phyloP scores from a whole-genome alignment of 1,140 invertebrate species.

The Littorina saxatilis region DNA sequence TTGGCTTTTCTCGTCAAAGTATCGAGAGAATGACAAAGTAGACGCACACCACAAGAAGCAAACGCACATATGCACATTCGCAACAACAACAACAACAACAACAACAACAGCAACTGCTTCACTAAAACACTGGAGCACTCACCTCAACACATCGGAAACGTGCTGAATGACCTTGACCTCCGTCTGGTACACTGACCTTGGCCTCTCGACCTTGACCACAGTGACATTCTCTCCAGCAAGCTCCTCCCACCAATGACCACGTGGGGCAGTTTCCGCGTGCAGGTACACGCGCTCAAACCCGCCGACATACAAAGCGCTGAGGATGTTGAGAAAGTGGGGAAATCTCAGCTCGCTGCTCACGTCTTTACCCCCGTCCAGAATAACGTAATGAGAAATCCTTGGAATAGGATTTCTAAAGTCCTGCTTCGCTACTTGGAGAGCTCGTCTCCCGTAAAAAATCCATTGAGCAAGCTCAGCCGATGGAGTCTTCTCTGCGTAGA shows the following conservation, averaged over 20 bases:
- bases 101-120: no score
- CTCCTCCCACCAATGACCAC: slow-evolving; percentile 32
- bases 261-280: slow-evolving; percentile 27
- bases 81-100: no score
- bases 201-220: slow-evolving; percentile 17
- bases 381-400: slow-evolving; percentile 32
- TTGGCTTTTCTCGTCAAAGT: no score
- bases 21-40: no score
- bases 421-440: background rate
- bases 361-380: background rate
- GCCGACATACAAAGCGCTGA: slow-evolving; percentile 34
- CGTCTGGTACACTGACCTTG: slow-evolving; percentile 4
- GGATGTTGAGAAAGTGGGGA: slow-evolving; percentile 24
- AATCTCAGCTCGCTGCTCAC: background rate
- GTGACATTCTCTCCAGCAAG: slow-evolving; percentile 34
- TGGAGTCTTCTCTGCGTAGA: background rate
- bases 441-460: slow-evolving; percentile 29
- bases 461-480: slow-evolving; percentile 36
- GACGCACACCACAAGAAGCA: no score
- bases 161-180: background rate
- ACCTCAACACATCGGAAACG: slow-evolving; percentile 6
- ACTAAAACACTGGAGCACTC: no score
- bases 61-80: no score
- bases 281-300: slow-evolving; percentile 26
- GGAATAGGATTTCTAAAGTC: slow-evolving; percentile 32